These are phyloP conservation scores for Anaspis maculata DNA, from an alignment of 2,888 invertebrate species.

Conservation along the genomic window DNA sequence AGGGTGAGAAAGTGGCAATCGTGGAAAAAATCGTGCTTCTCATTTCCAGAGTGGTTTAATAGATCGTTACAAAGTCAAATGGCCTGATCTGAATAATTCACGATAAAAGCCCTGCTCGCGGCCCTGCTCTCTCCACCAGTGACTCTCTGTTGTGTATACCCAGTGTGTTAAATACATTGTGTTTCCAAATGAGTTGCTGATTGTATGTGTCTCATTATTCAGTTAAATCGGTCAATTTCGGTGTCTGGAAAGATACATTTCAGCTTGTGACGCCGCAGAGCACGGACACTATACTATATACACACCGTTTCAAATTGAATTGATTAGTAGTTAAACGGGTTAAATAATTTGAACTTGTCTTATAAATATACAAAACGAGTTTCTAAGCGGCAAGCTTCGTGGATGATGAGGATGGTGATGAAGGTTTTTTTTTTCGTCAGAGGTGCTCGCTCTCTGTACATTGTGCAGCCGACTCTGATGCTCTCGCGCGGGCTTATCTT, in stretches of 20 bases:
- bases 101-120: conserved; percentile 5
- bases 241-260: conserved; percentile 11
- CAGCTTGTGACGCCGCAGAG: conserved; percentile 10
- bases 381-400: conserved; percentile 11
- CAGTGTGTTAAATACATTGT: conserved; percentile 7
- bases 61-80: conserved; percentile 15
- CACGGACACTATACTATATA: too few species aligned
- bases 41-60: too few species aligned
- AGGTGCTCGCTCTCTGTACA: too few species aligned
- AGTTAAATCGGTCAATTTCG: conserved; percentile 12
- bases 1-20: too few species aligned
- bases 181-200: conserved; percentile 10
- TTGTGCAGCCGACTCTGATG: conserved; percentile 11
- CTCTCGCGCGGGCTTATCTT: conserved; percentile 19
- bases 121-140: too few species aligned
- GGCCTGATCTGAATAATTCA: conserved; percentile 11
- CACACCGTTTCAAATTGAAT: conserved; percentile 18
- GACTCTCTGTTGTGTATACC: too few species aligned
- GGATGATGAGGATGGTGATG: too few species aligned
- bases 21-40: too few species aligned
- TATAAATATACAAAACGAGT: conserved; percentile 17
- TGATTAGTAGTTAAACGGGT: conserved; percentile 20
- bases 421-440: conserved; percentile 6
- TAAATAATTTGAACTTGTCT: conserved; percentile 24
- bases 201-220: conserved; percentile 10